phyloP scores from a whole-genome alignment of 37 sponge, comb jelly and placozoan genomes.

The Corticium candelabrum region DNA sequence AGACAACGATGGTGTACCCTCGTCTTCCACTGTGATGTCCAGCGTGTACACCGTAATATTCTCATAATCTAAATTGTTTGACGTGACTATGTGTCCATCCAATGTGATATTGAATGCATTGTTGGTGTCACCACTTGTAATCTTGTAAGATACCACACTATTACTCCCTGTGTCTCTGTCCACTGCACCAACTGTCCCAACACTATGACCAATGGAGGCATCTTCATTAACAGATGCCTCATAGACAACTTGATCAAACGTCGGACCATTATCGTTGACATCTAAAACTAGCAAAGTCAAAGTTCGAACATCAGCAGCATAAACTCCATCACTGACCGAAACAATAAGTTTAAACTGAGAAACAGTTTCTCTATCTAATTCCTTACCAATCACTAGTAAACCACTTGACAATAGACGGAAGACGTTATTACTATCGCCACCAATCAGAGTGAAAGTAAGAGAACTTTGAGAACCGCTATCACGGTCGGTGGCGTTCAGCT shows the following conservation, averaged over 20 bases:
- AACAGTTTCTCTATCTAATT: slow-evolving; percentile 37
- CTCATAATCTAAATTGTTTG: too few species aligned
- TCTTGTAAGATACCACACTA: slow-evolving; percentile 19
- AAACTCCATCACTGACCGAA: slow-evolving; percentile 13
- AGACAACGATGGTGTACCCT: slow-evolving; percentile 28
- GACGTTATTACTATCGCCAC: background rate
- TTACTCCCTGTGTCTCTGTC: slow-evolving; percentile 6
- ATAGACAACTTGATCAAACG: background rate
- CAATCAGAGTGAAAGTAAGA: slow-evolving; percentile 20
- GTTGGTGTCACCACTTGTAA: background rate
- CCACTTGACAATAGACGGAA: slow-evolving; percentile 9
- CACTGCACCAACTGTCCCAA: slow-evolving; percentile 8
- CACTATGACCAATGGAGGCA: background rate
- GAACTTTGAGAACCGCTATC: background rate
- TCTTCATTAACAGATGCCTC: background rate
- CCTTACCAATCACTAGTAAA: slow-evolving; percentile 19
- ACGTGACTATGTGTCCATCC: too few species aligned
- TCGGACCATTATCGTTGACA: background rate
- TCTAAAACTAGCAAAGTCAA: background rate
- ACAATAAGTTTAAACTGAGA: slow-evolving; percentile 12
- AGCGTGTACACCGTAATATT: too few species aligned
- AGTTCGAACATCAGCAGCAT: background rate
- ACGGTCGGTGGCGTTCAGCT: background rate
- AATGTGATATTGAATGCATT: too few species aligned
- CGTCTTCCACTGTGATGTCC: slow-evolving; percentile 29